These are phyloP conservation scores for Pheucticus melanocephalus DNA, from an alignment of 2,113 vertebrate genomes.

Conservation along the genomic window DNA sequence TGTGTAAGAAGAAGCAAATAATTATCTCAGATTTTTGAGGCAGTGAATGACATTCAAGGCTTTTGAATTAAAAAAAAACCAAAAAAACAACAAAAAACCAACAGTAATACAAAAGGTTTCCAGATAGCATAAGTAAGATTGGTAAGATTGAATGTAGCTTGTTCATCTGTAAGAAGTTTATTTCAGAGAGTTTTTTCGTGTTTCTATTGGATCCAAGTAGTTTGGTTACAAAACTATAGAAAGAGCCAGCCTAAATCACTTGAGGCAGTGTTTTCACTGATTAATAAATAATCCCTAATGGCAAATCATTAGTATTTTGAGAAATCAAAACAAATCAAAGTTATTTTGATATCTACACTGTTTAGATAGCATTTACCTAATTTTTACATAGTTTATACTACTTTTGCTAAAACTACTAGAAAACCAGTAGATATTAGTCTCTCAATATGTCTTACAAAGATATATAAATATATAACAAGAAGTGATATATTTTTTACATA, in stretches of 20 bases:
- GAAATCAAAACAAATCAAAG: background rate
- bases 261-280: background rate
- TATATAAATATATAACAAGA: background rate
- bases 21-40: background rate
- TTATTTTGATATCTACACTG: background rate
- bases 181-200: background rate
- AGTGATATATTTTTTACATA: background rate
- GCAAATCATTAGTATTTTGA: background rate
- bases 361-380: background rate
- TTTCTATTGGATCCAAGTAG: background rate
- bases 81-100: rapidly evolving
- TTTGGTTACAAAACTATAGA: background rate
- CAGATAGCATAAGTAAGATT: background rate
- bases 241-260: background rate
- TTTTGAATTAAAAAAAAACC: background rate
- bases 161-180: background rate
- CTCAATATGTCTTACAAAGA: background rate
- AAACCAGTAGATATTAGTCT: background rate
- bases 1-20: background rate
- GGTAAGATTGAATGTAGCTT: background rate
- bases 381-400: background rate
- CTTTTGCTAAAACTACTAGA: background rate
- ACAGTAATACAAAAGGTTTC: background rate
- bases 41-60: background rate
- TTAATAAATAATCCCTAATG: background rate